Percentiles rank a stretch among this genome's conserved stretches.
These are phyloP conservation scores for Hepsetus odoe DNA, from an alignment of 2,113 vertebrate genomes.

Conservation along the genomic window DNA sequence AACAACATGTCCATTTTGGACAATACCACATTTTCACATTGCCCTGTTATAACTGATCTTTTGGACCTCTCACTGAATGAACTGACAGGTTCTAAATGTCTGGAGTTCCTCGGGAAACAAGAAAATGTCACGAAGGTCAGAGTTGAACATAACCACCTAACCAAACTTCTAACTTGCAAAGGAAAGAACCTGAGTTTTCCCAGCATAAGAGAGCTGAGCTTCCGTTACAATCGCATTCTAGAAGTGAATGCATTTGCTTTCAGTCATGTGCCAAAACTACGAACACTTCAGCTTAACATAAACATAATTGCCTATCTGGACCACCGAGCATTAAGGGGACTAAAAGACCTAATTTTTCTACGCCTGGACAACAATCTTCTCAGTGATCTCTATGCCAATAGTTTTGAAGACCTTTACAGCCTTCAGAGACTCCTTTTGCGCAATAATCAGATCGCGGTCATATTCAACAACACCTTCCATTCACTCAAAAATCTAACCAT, in stretches of 20 bases:
- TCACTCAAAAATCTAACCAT: constrained; percentile 65
- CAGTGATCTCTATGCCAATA: constrained; percentile 68
- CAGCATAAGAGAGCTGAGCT: constrained; percentile 65
- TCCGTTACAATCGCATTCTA: constrained; percentile 81
- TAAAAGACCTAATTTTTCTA: constrained; percentile 69
- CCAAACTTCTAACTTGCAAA: constrained; percentile 51
- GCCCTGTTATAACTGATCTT: constrained; percentile 58
- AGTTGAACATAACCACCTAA: constrained; percentile 77
- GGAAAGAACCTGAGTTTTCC: rapidly evolving
- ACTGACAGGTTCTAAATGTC: constrained; percentile 52
- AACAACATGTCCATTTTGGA: constrained; percentile 51
- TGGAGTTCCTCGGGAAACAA: constrained; percentile 41
- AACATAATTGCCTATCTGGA: constrained; percentile 77
- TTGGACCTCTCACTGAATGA: constrained; percentile 76
- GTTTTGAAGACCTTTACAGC: constrained; percentile 71
- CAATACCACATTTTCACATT: neutral
- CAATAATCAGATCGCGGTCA: constrained; percentile 80
- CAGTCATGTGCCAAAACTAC: constrained; percentile 64
- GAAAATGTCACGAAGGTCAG: constrained; percentile 45
- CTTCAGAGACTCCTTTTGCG: constrained; percentile 79
- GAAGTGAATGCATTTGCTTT: constrained; percentile 64
- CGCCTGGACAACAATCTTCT: constrained; percentile 85
- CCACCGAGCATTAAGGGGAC: constrained; percentile 65
- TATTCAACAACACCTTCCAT: constrained; percentile 74
- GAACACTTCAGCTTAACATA: constrained; percentile 74